A percentile compares a stretch with the other conserved stretches of the same genome.
Conservation (phyloP, 2,888 invertebrate species). For the Hypselothyrea guttata region DNA sequence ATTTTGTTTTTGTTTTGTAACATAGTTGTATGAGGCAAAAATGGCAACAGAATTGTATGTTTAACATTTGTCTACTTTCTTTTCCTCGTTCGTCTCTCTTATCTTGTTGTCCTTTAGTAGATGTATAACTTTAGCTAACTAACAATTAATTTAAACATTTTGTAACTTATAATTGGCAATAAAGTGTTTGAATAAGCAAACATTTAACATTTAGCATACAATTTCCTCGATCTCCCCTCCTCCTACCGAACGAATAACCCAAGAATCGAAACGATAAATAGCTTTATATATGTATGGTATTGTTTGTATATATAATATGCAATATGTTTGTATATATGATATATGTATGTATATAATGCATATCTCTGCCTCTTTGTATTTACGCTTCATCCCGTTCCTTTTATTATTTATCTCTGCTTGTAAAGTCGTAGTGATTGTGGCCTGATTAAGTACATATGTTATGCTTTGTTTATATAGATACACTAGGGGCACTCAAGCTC, state of each 20-base stretch:
- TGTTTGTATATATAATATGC: slow-evolving; percentile 34
- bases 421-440: slow-evolving; percentile 72
- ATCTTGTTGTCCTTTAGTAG: slow-evolving; percentile 49
- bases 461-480: slow-evolving; percentile 40
- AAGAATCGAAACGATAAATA: slow-evolving; percentile 70
- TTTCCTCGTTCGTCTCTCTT: slow-evolving; percentile 3
- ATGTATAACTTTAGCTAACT: slow-evolving; percentile 75
- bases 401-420: slow-evolving; percentile 17
- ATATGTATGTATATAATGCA: slow-evolving; percentile 59
- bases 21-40: slow-evolving; percentile 82
- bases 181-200: slow-evolving; percentile 74
- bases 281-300: slow-evolving; percentile 47
- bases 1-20: slow-evolving; percentile 69
- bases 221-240: slow-evolving; percentile 35
- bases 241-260: slow-evolving; percentile 48
- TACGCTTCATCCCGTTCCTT: too few relatives aligned
- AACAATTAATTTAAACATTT: slow-evolving; percentile 75
- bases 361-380: slow-evolving; percentile 32
- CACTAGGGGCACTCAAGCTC: slow-evolving; percentile 34
- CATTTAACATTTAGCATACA: slow-evolving; percentile 74
- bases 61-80: slow-evolving; percentile 73
- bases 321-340: too few relatives aligned
- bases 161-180: slow-evolving; percentile 73
- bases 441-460: slow-evolving; percentile 65
- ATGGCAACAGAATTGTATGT: slow-evolving; percentile 82